Base-by-base conservation (phyloP, 2,797 vertebrate genomes). In the Pygocentrus nattereri region DNA sequence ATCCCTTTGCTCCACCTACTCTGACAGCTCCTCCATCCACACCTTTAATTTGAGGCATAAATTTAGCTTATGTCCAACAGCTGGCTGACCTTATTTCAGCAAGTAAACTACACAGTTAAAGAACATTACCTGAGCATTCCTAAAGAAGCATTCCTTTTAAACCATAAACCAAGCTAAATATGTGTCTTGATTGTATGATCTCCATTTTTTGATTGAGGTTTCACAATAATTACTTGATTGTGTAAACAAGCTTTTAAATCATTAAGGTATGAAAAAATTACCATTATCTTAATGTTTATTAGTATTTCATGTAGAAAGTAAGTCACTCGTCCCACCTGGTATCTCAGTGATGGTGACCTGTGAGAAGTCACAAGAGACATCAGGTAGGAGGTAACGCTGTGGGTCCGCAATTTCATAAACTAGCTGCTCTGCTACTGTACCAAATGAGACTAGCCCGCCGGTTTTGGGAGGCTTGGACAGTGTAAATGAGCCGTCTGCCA, bases 301-400 rank as follows among this genome's bases (percentile, higher is more conserved):
- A 27, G 3, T 30, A 18, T 61, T 47, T 49, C 2, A 31, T 77
- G 5, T 49, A 67, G 21, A 3, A 27, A 15, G 1, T 31, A 12
- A 58, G 38, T 0, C 18, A 23, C 52, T 70, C 25, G 76, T 19
- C 27, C 30, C 76, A 98, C 96, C 96, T 91, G 95, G 88, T 50
- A 96, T 89, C 88, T 98, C 95, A 8, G 90, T 90, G 88, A 97
- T 92, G 61, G 89, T 90, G 87, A 96, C 96, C 76, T 90, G 85
- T 19, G 96, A 97, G 88, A 97, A 97, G 88, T 97, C 95, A 81
- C 96, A 97, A 0, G 86, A 93, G 71, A 97, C 95, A 87, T 98
- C 95, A 11, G 96, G 95, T 81, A 97, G 91, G 87, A 95, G 92
- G 90, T 97, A 97, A 4, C 84, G 56, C 65, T 85, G 89, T 11